These are phyloP conservation scores for Aurelia aurita DNA, from an alignment of 30 jellyfish, hydroid and myxozoan species.

Conservation along the genomic window DNA sequence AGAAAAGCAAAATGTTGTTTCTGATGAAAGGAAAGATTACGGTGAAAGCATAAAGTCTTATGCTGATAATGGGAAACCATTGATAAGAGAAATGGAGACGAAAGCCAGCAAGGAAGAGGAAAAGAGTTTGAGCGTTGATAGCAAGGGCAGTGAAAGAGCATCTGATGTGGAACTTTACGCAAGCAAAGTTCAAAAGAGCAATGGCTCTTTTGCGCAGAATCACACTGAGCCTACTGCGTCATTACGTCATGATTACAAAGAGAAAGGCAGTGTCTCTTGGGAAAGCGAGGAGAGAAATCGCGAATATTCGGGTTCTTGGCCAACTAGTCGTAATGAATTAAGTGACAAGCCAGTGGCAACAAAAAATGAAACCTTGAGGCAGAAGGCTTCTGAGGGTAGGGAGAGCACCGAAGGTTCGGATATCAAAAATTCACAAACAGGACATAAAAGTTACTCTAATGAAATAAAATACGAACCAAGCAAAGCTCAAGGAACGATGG, in stretches of 20 bases:
- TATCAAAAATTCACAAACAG: not conserved
- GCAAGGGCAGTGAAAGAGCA: not conserved
- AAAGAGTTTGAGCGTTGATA: not conserved
- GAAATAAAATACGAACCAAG: not conserved
- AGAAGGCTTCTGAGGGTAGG: not conserved
- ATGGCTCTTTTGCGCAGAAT: too few relatives aligned
- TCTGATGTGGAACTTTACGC: too few relatives aligned
- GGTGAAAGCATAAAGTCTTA: not conserved
- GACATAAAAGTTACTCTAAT: not conserved
- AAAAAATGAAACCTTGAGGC: not conserved
- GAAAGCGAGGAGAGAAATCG: too few relatives aligned
- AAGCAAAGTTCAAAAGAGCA: too few relatives aligned
- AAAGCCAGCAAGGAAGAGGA: not conserved
- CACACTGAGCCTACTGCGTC: too few relatives aligned
- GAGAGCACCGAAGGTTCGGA: not conserved
- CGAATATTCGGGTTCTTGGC: too few relatives aligned
- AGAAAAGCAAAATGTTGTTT: not conserved
- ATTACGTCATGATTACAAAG: too few relatives aligned
- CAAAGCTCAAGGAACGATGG: too few relatives aligned
- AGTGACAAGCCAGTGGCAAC: too few relatives aligned
- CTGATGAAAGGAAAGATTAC: not conserved
- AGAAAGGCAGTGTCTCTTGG: too few relatives aligned
- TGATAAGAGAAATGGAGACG: constrained; percentile 18
- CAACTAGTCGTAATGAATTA: too few relatives aligned
- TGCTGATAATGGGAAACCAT: constrained; percentile 12